phyloP scores from a whole-genome alignment of 2,888 invertebrate species.

The Lochmaea capreae region DNA sequence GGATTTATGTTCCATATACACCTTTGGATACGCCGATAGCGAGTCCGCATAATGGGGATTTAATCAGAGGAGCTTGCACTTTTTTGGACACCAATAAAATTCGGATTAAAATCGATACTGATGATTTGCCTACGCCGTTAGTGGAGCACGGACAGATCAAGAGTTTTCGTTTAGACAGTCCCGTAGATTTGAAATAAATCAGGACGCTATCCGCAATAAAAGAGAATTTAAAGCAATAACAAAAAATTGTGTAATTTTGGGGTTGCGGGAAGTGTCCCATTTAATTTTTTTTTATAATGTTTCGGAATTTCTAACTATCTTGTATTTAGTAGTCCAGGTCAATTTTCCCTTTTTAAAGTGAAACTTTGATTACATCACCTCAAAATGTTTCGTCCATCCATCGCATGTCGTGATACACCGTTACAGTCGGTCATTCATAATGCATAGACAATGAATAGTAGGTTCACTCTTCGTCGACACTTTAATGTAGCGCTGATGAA shows the following conservation, averaged over 20 bases:
- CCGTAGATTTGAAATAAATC: conserved; percentile 59
- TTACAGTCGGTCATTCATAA: too few species aligned
- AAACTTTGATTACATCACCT: too few species aligned
- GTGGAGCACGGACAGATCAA: conserved; percentile 71
- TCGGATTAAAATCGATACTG: conserved; percentile 77
- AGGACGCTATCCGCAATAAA: not conserved
- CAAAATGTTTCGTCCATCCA: too few species aligned
- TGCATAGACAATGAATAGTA: too few species aligned
- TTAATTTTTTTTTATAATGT: not conserved
- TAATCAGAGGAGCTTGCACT: conserved; percentile 65
- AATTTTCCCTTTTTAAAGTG: too few species aligned
- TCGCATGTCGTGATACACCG: too few species aligned
- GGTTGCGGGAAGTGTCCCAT: not conserved
- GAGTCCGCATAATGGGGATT: conserved; percentile 67
- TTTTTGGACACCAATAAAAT: conserved; percentile 77
- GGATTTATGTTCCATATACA: conserved; percentile 85
- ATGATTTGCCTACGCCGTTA: conserved; percentile 75
- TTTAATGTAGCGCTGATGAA: too few species aligned
- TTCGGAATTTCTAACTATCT: too few species aligned
- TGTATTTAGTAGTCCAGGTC: too few species aligned
- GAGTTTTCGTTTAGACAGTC: conserved; percentile 62
- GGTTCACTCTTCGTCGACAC: too few species aligned
- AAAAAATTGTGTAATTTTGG: not conserved
- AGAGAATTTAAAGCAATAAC: not conserved
- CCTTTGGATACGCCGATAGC: conserved; percentile 68